A percentile compares a stretch with the other conserved stretches of the same genome.
Evolutionary conservation across 2,888 invertebrate genomes (phyloP).

Genomic region (Metopia argyrocephala): DNA sequence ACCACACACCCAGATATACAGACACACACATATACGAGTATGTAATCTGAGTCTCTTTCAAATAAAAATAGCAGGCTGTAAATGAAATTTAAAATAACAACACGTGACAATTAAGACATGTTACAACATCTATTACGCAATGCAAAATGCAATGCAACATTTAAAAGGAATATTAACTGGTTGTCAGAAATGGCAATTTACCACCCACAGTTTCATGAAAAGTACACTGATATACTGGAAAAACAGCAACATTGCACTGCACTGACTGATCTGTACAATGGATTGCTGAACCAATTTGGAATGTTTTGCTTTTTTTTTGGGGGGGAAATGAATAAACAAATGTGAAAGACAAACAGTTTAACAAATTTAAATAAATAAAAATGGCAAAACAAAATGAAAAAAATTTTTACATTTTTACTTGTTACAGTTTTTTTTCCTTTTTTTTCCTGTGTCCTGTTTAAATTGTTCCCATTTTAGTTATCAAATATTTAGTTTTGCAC

Average conservation of each 20-base stretch:
- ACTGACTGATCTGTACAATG: neutral
- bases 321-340: conserved; percentile 19
- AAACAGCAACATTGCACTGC: too few relatives aligned
- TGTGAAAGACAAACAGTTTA: conserved; percentile 1
- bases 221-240: too few relatives aligned
- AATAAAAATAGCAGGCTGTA: conserved; percentile 1
- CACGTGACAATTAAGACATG: conserved; percentile 48
- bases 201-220: conserved; percentile 36
- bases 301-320: too few relatives aligned
- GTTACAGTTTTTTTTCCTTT: neutral
- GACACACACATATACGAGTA: neutral
- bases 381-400: neutral
- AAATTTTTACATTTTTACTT: conserved; percentile 2
- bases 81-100: conserved; percentile 8
- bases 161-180: conserved; percentile 12
- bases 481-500: conserved; percentile 29
- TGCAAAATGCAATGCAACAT: neutral
- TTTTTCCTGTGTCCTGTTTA: neutral
- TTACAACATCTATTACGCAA: conserved; percentile 45
- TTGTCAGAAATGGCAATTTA: conserved; percentile 7
- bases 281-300: conserved; percentile 45
- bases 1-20: neutral
- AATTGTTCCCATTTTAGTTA: neutral
- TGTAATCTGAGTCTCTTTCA: neutral
- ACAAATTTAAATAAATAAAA: conserved; percentile 11